A percentile compares a stretch with the other conserved stretches of the same genome.
phyloP scores from a whole-genome alignment of 2,113 vertebrate species.

The Microtus richardsoni region DNA sequence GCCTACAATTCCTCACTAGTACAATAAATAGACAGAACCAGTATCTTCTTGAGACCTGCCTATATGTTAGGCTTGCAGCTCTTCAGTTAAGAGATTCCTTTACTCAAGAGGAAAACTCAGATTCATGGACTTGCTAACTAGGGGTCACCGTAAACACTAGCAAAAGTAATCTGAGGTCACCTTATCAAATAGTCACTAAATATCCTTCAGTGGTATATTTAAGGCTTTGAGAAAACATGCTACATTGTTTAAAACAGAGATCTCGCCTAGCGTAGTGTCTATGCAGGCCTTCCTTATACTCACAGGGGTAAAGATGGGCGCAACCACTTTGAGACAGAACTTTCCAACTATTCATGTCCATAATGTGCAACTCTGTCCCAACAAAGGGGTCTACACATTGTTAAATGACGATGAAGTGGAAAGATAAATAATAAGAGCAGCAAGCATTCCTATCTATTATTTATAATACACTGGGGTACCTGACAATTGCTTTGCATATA shows the following conservation, averaged over 20 bases:
- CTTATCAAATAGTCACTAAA: constrained; percentile 16
- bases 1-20: not conserved
- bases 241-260: not conserved
- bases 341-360: not conserved
- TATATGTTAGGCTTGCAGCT: not conserved
- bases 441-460: not conserved
- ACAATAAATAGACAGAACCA: not conserved
- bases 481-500: not conserved
- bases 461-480: not conserved
- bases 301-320: not conserved
- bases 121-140: not conserved
- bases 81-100: not conserved
- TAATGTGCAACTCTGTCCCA: not conserved
- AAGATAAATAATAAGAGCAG: not conserved
- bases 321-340: not conserved
- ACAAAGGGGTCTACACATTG: not conserved
- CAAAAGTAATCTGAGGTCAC: not conserved
- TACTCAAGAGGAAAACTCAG: constrained; percentile 24
- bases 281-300: not conserved
- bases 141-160: not conserved
- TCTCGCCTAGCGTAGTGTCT: not conserved
- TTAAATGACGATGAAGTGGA: not conserved
- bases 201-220: not conserved
- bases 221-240: not conserved
- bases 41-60: not conserved